These are phyloP conservation scores for Salticus scenicus DNA, from an alignment of 2,888 invertebrate species.

Conservation along the genomic window DNA sequence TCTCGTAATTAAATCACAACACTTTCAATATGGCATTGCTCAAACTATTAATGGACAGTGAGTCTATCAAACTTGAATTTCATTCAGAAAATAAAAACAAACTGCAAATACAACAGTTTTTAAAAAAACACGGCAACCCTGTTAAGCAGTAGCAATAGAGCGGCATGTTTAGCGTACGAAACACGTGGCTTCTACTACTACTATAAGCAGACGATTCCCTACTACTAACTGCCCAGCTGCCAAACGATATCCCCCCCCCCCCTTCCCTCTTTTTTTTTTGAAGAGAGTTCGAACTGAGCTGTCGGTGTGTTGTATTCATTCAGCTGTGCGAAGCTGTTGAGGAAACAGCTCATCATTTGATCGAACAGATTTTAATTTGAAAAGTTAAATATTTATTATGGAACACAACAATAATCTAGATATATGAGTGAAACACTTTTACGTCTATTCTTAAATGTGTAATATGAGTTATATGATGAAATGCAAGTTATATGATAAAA, in stretches of 20 bases:
- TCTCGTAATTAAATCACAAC: too few species aligned
- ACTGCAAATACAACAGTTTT: too few species aligned
- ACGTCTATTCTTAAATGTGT: too few species aligned
- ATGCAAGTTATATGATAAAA: too few species aligned
- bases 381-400: too few species aligned
- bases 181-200: not conserved
- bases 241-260: not conserved
- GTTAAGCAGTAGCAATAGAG: not conserved
- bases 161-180: not conserved
- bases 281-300: not conserved
- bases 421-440: too few species aligned
- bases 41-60: too few species aligned
- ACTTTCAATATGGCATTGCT: too few species aligned
- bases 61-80: too few species aligned
- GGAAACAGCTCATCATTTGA: not conserved
- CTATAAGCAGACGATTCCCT: not conserved
- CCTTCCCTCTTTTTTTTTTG: not conserved
- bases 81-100: too few species aligned
- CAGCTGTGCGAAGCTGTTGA: not conserved
- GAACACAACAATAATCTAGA: too few species aligned
- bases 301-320: not conserved
- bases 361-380: not conserved
- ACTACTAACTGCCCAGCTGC: conserved; percentile 5
- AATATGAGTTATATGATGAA: too few species aligned
- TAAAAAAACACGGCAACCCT: not conserved